These are phyloP conservation scores for Chymomyza procnemis DNA, from an alignment of 2,888 invertebrate species.

Conservation along the genomic window DNA sequence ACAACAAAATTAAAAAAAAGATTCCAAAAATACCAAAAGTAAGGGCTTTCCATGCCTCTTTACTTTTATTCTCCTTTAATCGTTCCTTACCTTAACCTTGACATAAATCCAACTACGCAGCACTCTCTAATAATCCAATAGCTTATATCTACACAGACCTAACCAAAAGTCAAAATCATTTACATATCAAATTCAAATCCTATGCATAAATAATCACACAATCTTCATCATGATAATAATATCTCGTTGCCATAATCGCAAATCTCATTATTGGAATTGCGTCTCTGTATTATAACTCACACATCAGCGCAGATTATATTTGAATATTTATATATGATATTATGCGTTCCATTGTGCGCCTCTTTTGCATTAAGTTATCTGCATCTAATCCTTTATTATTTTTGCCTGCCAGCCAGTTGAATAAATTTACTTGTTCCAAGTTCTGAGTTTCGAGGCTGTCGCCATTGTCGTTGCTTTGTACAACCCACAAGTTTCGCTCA, in stretches of 20 bases:
- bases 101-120: background rate
- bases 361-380: background rate
- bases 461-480: background rate
- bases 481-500: conserved; percentile 10
- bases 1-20: too few species aligned
- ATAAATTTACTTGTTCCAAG: background rate
- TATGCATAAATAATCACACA: background rate
- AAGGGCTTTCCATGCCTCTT: too few species aligned
- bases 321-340: background rate
- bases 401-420: background rate
- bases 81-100: background rate
- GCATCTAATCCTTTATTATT: conserved; percentile 1
- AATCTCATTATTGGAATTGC: background rate
- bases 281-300: background rate
- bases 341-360: background rate
- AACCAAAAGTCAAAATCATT: background rate
- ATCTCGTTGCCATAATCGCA: background rate
- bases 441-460: background rate
- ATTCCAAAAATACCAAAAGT: too few species aligned
- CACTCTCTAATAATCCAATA: background rate
- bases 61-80: too few species aligned
- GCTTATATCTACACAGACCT: background rate
- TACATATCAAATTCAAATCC: background rate
- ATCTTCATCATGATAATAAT: background rate
- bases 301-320: background rate